phyloP scores from a whole-genome alignment of 2,113 vertebrate species.

The Crypturellus undulatus region DNA sequence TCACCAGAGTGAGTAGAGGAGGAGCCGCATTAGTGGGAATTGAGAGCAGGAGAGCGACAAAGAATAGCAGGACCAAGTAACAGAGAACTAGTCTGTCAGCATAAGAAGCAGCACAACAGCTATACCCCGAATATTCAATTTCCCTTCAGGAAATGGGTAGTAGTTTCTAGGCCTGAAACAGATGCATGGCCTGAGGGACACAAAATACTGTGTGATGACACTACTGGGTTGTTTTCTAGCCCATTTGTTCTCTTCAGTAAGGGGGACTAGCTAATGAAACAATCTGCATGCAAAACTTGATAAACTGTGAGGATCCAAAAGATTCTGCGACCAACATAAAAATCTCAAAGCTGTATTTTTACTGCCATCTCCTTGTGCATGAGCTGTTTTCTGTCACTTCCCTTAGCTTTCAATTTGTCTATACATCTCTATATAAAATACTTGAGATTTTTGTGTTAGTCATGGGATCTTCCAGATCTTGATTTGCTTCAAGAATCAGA shows the following conservation, averaged over 20 bases:
- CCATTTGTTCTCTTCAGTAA: background rate
- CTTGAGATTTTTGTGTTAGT: no score
- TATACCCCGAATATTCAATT: background rate
- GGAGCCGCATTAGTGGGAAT: background rate
- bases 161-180: rapidly evolving
- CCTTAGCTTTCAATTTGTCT: no score
- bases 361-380: no score
- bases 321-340: background rate
- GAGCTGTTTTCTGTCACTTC: no score
- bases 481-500: background rate
- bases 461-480: no score
- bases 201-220: background rate
- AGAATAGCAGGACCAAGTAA: background rate
- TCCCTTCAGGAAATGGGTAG: background rate
- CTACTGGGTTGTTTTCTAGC: background rate
- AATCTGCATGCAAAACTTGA: background rate
- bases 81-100: background rate
- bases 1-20: no score
- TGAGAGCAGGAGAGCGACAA: background rate
- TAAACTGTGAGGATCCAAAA: background rate
- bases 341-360: no score
- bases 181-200: background rate
- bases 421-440: no score
- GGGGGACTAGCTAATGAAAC: background rate
- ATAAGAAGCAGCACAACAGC: background rate